Base-by-base conservation (phyloP, 1,140 invertebrate species). In the Heliconius himera region DNA sequence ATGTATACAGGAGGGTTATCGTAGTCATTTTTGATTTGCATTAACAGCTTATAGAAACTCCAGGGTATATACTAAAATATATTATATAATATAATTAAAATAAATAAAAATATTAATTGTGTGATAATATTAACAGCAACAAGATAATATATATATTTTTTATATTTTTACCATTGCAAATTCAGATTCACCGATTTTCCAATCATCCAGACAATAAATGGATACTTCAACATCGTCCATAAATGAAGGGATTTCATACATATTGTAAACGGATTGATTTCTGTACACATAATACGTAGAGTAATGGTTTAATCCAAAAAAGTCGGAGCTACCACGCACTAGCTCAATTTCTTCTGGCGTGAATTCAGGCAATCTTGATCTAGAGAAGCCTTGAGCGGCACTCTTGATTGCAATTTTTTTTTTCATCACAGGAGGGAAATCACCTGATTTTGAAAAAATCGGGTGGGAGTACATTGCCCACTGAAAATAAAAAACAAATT, bases 231-330 rank as follows among this genome's bases (percentile, higher is more conserved):
- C 13, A 66, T 85, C 84, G 36, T 84, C 82, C 5, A 51, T 18
- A 70, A 78, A 82, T 22, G 83, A 84, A 38, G 83, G 83, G 20
- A 36, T 41, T 2, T 78, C 78, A 54, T 81, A 70, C 22, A 71
- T 51, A 1, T 77, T 60, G n/a, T 36, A 2, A 11, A 60, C 46
- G 96, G n/a, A 85, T 83, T 85, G 83, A 56, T 89, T 88, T 74
- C 84, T 88, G 49, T 86, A 87, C 11, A 83, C 82, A 16, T 83
- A 80, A n/a, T 80, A 85, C 1, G 95, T 93, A 3, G 94, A 93
- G 78, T 96, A 96, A 73, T 95, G 92, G 77, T 96, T 96, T 1
- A 96, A 85, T 46, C 96, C 96, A 74, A 96, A 95, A 88, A 96
- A 96, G 81, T 96, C 96, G 0, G 94, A 92, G 9, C 89, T 91